Conservation (phyloP, 2,113 vertebrate species). For the Hypomesus transpacificus region DNA sequence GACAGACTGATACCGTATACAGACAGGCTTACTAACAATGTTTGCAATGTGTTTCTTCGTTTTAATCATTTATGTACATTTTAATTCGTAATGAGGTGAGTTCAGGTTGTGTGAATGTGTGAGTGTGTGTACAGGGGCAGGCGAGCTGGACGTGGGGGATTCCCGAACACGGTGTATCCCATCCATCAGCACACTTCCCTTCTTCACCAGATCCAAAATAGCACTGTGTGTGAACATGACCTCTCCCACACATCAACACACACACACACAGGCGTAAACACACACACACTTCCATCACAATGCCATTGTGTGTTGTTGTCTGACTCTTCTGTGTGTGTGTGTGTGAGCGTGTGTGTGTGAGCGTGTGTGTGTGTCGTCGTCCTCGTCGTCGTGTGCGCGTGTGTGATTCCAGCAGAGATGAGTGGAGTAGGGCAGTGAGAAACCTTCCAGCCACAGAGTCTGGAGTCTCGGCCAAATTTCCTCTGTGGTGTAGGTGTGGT, state of each 20-base stretch:
- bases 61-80: background rate
- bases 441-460: conserved; percentile 54
- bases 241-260: conserved; percentile 37
- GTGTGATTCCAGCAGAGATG: background rate
- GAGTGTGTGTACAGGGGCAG: conserved; percentile 15
- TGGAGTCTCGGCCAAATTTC: conserved; percentile 64
- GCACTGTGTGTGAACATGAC: conserved; percentile 45
- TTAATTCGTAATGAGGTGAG: background rate
- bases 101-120: conserved; percentile 14
- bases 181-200: conserved; percentile 51
- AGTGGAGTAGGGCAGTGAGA: background rate
- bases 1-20: no score
- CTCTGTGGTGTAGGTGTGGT: conserved; percentile 75
- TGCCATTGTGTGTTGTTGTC: background rate
- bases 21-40: no score
- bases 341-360: conserved; percentile 14
- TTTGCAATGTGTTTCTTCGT: background rate
- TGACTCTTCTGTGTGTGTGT: conserved; percentile 17
- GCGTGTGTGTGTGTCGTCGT: conserved; percentile 13
- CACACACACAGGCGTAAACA: conserved; percentile 7
- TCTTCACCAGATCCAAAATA: conserved; percentile 47
- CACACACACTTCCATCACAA: background rate
- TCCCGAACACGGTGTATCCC: conserved; percentile 38
- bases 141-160: conserved; percentile 26
- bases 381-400: conserved; percentile 2